Percentiles rank a stretch among this genome's conserved stretches.
These are phyloP conservation scores for Mola mola DNA, from an alignment of 2,113 vertebrate genomes.

Conservation along the genomic window DNA sequence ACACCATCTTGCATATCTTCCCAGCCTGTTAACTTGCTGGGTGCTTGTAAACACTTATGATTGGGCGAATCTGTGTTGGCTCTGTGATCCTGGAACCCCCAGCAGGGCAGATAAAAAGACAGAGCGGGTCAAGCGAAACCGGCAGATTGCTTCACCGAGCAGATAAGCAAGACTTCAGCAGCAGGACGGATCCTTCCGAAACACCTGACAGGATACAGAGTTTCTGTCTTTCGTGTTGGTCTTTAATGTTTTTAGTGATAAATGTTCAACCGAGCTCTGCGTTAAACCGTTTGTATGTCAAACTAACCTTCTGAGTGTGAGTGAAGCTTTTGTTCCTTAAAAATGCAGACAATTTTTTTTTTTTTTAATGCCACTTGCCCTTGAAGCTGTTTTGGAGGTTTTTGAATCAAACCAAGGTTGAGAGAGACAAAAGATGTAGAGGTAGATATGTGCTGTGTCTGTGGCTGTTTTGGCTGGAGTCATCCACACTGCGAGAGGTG, in stretches of 20 bases:
- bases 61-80: conserved; percentile 33
- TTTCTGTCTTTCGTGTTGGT: conserved; percentile 20
- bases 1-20: not conserved
- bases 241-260: not conserved
- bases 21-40: too few species aligned
- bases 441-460: conserved; percentile 40
- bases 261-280: too few species aligned
- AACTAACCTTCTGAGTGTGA: not conserved
- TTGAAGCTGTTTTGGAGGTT: not conserved
- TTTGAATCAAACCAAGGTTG: conserved; percentile 28
- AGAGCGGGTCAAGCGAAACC: conserved; percentile 60
- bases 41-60: conserved; percentile 49
- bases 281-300: not conserved
- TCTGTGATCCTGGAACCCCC: conserved; percentile 23
- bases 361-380: not conserved
- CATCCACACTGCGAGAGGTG: conserved; percentile 15
- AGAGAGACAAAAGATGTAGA: conserved; percentile 16
- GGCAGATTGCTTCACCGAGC: conserved; percentile 20
- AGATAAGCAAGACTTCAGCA: conserved; percentile 57
- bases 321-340: not conserved
- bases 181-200: conserved; percentile 25
- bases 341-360: not conserved
- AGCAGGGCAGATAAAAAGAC: conserved; percentile 44
- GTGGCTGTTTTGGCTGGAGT: conserved; percentile 61
- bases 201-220: conserved; percentile 57